Percentiles rank a stretch among this genome's conserved stretches.
Conservation (phyloP, 2,797 vertebrate genomes). For the Eulemur mongoz region DNA sequence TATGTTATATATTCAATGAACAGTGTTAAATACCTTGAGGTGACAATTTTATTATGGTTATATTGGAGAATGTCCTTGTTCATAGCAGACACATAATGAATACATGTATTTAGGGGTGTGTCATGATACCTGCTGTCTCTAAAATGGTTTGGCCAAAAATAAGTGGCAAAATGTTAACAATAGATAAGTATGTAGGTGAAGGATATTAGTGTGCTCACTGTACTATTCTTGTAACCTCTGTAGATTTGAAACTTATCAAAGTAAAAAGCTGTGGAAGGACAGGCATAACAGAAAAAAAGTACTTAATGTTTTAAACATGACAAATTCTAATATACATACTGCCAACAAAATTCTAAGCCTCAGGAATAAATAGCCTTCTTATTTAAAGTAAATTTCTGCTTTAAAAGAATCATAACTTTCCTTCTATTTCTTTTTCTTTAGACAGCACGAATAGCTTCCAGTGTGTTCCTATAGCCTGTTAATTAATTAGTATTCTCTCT, state of each 20-base stretch:
- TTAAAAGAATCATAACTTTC: background rate
- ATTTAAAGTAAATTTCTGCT: background rate
- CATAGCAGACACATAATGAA: background rate
- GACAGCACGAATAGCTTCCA: background rate
- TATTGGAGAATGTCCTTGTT: background rate
- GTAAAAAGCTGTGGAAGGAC: background rate
- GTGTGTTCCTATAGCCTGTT: background rate
- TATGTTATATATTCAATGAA: background rate
- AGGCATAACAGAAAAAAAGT: background rate
- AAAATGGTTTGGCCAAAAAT: background rate
- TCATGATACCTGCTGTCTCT: background rate
- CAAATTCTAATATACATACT: background rate
- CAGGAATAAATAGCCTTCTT: background rate
- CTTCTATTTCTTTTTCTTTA: background rate
- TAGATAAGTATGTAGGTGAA: background rate
- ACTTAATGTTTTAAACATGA: background rate
- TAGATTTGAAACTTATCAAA: background rate
- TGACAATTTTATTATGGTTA: background rate
- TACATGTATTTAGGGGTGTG: background rate
- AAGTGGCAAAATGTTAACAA: background rate
- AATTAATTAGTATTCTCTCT: background rate
- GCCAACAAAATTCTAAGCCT: background rate
- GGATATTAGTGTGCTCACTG: background rate
- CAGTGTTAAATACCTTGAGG: background rate
- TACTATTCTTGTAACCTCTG: background rate